Conservation (phyloP, 1,140 invertebrate genomes). For the Drosophila punjabiensis region DNA sequence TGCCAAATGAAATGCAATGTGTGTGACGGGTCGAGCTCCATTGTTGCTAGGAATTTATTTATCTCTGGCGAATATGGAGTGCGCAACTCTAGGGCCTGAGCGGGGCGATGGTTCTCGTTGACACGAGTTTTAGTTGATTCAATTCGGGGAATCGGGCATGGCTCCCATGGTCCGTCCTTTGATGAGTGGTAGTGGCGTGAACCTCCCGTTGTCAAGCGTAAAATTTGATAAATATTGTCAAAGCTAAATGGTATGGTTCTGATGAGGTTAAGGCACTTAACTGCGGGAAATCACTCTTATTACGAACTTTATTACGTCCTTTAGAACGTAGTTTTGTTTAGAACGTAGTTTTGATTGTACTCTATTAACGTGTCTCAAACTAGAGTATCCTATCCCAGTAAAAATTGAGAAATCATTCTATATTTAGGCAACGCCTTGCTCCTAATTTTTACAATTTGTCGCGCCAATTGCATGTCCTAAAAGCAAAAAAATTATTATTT, state of each 20-base stretch:
- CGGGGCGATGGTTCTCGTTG: conserved; percentile 6
- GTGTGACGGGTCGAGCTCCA: conserved; percentile 54
- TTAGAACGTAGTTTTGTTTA: background rate
- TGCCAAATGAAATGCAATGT: conserved; percentile 70
- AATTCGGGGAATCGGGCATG: conserved; percentile 5
- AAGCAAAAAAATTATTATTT: background rate
- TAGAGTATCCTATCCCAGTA: background rate
- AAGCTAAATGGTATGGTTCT: background rate
- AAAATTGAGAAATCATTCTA: background rate
- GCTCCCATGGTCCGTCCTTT: conserved; percentile 4
- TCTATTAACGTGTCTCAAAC: background rate
- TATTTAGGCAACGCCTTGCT: background rate
- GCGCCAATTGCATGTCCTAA: background rate
- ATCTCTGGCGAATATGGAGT: conserved; percentile 10
- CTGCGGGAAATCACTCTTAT: background rate
- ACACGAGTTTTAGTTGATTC: conserved; percentile 43
- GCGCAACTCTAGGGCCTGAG: background rate
- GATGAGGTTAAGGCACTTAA: background rate
- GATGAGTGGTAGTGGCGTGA: conserved; percentile 8
- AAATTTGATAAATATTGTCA: conserved; percentile 34
- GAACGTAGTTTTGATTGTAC: background rate
- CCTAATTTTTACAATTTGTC: background rate
- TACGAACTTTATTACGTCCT: background rate
- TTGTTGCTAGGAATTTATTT: conserved; percentile 64
- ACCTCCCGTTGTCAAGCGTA: conserved; percentile 1